Conservation (phyloP, 2,888 invertebrate species). For the Tiliacea aurago region DNA sequence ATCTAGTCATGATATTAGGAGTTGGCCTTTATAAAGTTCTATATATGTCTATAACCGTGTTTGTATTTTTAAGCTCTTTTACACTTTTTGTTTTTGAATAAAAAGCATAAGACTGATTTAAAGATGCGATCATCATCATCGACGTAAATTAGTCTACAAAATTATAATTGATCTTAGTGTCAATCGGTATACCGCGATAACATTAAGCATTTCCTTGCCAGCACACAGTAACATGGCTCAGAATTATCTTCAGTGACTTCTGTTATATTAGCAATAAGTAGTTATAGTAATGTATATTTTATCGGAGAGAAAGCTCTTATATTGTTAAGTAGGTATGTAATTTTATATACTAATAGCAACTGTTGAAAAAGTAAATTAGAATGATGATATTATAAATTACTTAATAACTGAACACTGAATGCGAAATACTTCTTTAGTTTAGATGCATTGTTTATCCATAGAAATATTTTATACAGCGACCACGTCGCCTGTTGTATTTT, state of each 20-base stretch:
- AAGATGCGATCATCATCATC: constrained; percentile 53
- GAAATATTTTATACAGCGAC: constrained; percentile 58
- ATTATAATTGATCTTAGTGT: constrained; percentile 73
- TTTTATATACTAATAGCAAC: constrained; percentile 65
- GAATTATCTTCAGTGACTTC: constrained; percentile 73
- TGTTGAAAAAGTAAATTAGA: constrained; percentile 65
- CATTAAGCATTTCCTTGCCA: constrained; percentile 68
- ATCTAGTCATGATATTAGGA: constrained; percentile 80
- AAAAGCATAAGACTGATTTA: constrained; percentile 74
- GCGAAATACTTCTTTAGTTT: constrained; percentile 61
- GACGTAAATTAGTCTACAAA: constrained; percentile 53
- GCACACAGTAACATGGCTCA: constrained; percentile 72
- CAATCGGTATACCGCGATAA: constrained; percentile 60
- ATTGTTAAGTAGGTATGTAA: constrained; percentile 65
- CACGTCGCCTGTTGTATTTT: constrained; percentile 47
- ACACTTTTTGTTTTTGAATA: constrained; percentile 45
- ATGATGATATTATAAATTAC: constrained; percentile 65
- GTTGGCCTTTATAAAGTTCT: constrained; percentile 65
- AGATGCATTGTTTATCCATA: constrained; percentile 53
- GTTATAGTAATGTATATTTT: constrained; percentile 71
- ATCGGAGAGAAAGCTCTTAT: constrained; percentile 74
- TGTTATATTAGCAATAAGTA: constrained; percentile 81
- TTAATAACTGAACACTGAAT: constrained; percentile 60
- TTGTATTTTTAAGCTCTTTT: constrained; percentile 47
- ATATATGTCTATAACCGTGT: constrained; percentile 34